phyloP scores from a whole-genome alignment of 35 echinoderm and acorn worm genomes.

The Apostichopus japonicus region DNA sequence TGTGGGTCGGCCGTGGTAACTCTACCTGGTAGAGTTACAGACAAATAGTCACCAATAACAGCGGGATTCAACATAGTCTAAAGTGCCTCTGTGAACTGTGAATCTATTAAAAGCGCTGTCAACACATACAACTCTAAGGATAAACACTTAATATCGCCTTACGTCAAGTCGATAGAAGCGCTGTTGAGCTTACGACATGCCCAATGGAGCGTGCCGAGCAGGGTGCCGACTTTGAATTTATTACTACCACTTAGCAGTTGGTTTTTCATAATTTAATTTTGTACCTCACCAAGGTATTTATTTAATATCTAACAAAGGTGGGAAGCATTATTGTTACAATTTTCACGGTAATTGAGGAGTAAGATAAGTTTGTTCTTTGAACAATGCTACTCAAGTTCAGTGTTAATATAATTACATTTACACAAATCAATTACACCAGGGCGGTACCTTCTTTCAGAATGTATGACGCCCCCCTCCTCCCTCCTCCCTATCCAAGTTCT shows the following conservation, averaged over 20 bases:
- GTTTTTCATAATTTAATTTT: neutral
- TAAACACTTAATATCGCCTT: conserved; percentile 40
- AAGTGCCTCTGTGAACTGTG: conserved; percentile 18
- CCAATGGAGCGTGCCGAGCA: neutral
- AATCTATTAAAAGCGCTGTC: conserved; percentile 35
- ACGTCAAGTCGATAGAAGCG: neutral
- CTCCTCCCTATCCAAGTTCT: no score
- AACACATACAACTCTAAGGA: conserved; percentile 2
- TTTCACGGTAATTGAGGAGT: neutral
- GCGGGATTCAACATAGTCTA: neutral
- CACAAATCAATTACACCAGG: no score
- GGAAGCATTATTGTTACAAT: neutral
- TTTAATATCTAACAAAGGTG: neutral
- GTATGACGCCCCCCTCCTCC: no score
- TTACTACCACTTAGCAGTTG: neutral
- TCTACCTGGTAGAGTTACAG: conserved; percentile 23
- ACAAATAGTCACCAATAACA: conserved; percentile 21
- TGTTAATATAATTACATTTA: no score
- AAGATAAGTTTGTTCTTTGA: no score
- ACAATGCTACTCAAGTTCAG: no score
- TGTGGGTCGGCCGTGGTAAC: conserved; percentile 5
- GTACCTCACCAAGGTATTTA: conserved; percentile 10
- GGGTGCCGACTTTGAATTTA: neutral
- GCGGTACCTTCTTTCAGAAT: no score
- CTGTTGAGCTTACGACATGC: neutral